A percentile compares a stretch with the other conserved stretches of the same genome.
phyloP scores from a whole-genome alignment of 1,140 invertebrate species.

The Daktulosphaira vitifoliae region DNA sequence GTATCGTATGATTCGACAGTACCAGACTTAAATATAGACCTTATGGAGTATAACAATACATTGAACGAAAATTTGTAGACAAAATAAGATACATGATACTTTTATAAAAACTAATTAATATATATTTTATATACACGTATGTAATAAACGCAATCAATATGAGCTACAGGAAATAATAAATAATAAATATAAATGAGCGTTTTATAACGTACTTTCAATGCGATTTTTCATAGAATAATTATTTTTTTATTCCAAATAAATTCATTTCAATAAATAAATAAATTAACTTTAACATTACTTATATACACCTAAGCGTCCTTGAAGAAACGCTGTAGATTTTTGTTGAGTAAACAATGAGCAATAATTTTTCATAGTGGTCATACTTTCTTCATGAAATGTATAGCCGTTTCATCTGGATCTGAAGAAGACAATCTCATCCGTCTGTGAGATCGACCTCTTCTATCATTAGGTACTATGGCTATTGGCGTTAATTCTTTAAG shows the following conservation, averaged over 20 bases:
- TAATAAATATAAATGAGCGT: background rate
- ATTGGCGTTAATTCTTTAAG: conserved; percentile 1
- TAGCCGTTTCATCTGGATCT: conserved; percentile 7
- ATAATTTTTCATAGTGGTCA: no score
- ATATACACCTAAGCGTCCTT: background rate
- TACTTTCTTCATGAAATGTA: conserved; percentile 30
- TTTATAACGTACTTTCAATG: no score
- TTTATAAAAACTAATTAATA: background rate
- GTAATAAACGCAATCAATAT: background rate
- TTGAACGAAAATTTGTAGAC: background rate
- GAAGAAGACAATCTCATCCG: conserved; percentile 38
- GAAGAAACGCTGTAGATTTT: background rate
- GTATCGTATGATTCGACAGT: background rate
- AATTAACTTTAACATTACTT: background rate
- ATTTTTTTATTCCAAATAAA: no score
- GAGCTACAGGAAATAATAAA: conserved; percentile 26
- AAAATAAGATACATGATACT: background rate
- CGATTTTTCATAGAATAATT: no score
- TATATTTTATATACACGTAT: background rate
- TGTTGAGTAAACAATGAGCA: no score
- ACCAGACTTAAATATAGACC: background rate
- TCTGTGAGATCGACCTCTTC: conserved; percentile 34
- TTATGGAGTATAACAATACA: background rate
- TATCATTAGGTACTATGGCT: conserved; percentile 19
- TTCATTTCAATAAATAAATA: conserved; percentile 7